Evolutionary conservation across 2,113 vertebrate genomes (phyloP), one percentile per base, ranked within the genome.

Genomic region (Neodontobutis hainanensis): DNA sequence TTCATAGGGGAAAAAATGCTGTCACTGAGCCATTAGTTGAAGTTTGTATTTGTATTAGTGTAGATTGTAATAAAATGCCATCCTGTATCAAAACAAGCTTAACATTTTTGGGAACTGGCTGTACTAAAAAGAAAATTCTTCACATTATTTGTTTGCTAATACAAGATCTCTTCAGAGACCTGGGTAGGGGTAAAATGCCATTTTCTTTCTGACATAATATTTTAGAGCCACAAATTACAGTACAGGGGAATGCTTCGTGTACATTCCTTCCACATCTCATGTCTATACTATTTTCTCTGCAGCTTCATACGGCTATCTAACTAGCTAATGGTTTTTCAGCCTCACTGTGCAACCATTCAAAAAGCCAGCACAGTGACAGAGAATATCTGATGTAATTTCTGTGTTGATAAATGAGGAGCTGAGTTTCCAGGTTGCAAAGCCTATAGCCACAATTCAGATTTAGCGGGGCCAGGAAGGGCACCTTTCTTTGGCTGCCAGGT

Each of bases 401-500:
- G 81, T 71, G 86, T 84, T 92, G 92, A 94, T 92, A 92, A 94
- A 93, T 91, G 92, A 92, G 90, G 88, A 84, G 88, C 84, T 80
- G 81, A 85, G 81, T 91, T 90, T 91, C 86, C 86, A 89, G 87
- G 90, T 91, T 89, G 90, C 82, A 68, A 86, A 89, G 84, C 86
- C 88, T 83, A 85, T 73, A 86, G 88, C 78, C 81, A 46, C 80
- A 81, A 69, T 86, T 90, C 89, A 87, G 90, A 79, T 86, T 85
- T 83, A 88, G 83, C 78, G 52, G 81, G 91, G 86, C 89, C 91
- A 91, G 89, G 83, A 87, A 90, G 91, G 91, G 92, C 91, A 93
- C 92, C 92, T 94, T 94, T 92, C 84, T 92, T 91, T 89, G 85
- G 80, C 75, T 94, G 92, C 92, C 92, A 93, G 83, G 89, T 93